These are phyloP conservation scores for Drosophila obscura DNA, from an alignment of 1,140 invertebrate species.

Conservation along the genomic window DNA sequence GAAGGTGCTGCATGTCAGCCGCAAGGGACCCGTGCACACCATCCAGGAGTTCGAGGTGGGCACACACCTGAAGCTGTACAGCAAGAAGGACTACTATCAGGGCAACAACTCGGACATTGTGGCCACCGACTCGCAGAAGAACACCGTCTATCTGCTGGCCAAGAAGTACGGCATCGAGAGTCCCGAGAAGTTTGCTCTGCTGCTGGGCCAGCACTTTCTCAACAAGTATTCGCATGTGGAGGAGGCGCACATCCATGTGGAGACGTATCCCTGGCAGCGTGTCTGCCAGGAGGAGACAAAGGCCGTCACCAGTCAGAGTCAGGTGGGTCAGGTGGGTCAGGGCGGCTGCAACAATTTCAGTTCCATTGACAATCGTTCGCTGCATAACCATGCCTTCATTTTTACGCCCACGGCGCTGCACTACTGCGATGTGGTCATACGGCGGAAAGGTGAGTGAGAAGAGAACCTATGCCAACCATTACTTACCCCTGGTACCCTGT, in stretches of 20 bases:
- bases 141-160: slow-evolving; percentile 91
- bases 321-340: not conserved
- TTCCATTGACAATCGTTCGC: slow-evolving; percentile 76
- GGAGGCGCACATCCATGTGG: slow-evolving; percentile 87
- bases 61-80: slow-evolving; percentile 88
- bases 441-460: slow-evolving; percentile 86
- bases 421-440: slow-evolving; percentile 87
- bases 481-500: not conserved
- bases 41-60: slow-evolving; percentile 90
- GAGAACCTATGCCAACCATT: not conserved
- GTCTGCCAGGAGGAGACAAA: slow-evolving; percentile 84
- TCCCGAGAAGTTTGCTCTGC: slow-evolving; percentile 89
- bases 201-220: slow-evolving; percentile 89
- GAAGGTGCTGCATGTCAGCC: slow-evolving; percentile 88
- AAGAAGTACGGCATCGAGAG: slow-evolving; percentile 90
- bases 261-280: slow-evolving; percentile 90
- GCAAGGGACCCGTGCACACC: slow-evolving; percentile 87
- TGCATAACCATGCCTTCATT: slow-evolving; percentile 90
- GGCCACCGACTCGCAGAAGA: slow-evolving; percentile 93
- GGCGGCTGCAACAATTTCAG: slow-evolving; percentile 32
- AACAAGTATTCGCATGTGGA: slow-evolving; percentile 89
- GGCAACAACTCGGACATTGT: slow-evolving; percentile 89
- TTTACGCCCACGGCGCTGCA: slow-evolving; percentile 87
- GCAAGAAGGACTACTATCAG: slow-evolving; percentile 87
- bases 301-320: not conserved